phyloP scores from a whole-genome alignment of 2,888 invertebrate species.

The Macrosoma leucophasiata region DNA sequence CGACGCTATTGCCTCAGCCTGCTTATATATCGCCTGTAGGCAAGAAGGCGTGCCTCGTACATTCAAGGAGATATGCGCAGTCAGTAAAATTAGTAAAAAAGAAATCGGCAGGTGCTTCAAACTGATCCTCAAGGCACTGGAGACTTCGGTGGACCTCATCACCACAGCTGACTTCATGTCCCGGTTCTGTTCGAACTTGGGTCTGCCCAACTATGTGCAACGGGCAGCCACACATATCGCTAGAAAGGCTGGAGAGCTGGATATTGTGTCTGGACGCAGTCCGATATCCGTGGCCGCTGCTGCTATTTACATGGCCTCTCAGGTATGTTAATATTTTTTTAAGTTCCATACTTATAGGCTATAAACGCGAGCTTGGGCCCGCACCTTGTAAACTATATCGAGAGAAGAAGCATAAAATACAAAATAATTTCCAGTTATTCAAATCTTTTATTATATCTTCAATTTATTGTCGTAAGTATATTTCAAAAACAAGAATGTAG shows the following conservation, averaged over 20 bases:
- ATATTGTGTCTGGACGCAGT: slow-evolving; percentile 97
- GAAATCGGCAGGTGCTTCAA: slow-evolving; percentile 99
- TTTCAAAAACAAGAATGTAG: too few species aligned
- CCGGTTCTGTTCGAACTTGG: slow-evolving; percentile 96
- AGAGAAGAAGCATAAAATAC: too few species aligned
- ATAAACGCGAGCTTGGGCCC: too few species aligned
- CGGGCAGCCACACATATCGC: slow-evolving; percentile 98
- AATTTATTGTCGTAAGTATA: too few species aligned
- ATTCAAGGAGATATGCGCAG: slow-evolving; percentile 99
- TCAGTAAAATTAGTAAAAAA: slow-evolving; percentile 98
- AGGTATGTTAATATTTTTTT: slow-evolving; percentile 70
- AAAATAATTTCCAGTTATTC: too few species aligned
- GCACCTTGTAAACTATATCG: too few species aligned
- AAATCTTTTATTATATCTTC: too few species aligned
- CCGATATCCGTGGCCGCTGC: slow-evolving; percentile 99
- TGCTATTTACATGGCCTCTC: slow-evolving; percentile 99
- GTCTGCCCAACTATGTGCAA: slow-evolving; percentile 90
- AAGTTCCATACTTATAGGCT: not conserved
- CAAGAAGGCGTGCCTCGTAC: slow-evolving; percentile 99
- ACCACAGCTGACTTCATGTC: slow-evolving; percentile 99
- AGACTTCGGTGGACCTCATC: slow-evolving; percentile 97
- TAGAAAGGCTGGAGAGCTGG: slow-evolving; percentile 95
- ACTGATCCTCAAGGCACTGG: slow-evolving; percentile 94
- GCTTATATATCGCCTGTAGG: slow-evolving; percentile 98
- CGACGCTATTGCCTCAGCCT: slow-evolving; percentile 99